Base-by-base conservation (phyloP, 2,888 invertebrate species). In the Schrankia costaestrigalis region DNA sequence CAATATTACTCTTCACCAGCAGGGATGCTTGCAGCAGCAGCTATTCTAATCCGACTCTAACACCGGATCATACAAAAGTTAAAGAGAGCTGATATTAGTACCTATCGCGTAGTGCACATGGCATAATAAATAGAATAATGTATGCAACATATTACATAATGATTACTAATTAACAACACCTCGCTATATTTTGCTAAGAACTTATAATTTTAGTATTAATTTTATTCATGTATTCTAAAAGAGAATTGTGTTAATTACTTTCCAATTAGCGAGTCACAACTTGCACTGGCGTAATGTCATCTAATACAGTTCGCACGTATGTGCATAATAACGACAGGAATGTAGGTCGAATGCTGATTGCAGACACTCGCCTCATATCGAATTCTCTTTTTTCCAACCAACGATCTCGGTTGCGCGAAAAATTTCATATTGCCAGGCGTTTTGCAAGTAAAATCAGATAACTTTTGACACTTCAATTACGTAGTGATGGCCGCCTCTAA, bases 391-490 rank as follows among this genome's bases (percentile, higher is more conserved):
- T 84, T 85, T 74, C 73, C 74, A 57, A 61, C 67, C 63, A 74
- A 66, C 84, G 78, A 80, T 80, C 70, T 73, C 78, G 74, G 67
- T 58, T 63, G 71, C 74, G 80, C 78, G 78, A 83, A 82, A 84
- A 80, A 84, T 86, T 86, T 84, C 83, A 84, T 83, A 84, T 78
- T 75, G 76, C 76, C 69, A 74, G 74, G 75, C 78, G 78, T 72
- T 86, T 86, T 86, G 87, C 85, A 86, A 87, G 87, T 86, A 80
- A 86, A 86, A 87, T 87, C 85, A 85, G 83, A 81, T 76, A 87
- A 87, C 84, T 87, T 87, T 86, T 87, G 87, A 86, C 87, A 86
- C 84, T 84, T 82, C 87, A 87, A 86, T 87, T 87, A 86, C 82
- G 77, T 60, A 73, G 78, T 81, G 84, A 85, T 81, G 79, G 80